Conservation (phyloP, 2,797 vertebrate species). For the Meriones psammophilus region DNA sequence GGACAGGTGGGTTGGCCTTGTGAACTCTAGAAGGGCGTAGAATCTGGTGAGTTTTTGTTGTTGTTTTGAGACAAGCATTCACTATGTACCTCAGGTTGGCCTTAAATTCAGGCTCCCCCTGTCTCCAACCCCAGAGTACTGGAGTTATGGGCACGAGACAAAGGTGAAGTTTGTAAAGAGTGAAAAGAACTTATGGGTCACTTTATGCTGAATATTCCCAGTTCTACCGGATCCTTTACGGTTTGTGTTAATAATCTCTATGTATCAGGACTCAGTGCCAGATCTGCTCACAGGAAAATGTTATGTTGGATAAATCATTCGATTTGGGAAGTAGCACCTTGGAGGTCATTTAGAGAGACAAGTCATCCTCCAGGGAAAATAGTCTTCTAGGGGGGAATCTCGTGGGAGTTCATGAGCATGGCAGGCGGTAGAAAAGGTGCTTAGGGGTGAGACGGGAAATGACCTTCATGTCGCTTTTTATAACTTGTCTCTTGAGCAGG, state of each 20-base stretch:
- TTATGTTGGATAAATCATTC: neutral
- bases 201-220: no score
- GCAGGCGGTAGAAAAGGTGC: neutral
- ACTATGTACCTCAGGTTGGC: neutral
- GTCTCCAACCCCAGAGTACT: neutral
- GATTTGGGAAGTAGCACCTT: constrained; percentile 2
- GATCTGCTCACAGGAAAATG: neutral
- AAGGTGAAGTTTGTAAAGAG: no score
- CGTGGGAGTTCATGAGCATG: neutral
- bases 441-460: neutral
- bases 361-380: neutral
- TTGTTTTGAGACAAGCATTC: neutral
- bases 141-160: neutral
- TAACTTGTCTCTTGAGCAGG: neutral
- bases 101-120: neutral
- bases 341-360: neutral
- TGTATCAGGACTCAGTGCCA: neutral
- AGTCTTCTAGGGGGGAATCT: neutral
- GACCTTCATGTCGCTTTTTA: neutral
- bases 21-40: neutral
- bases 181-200: no score
- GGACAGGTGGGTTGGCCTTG: neutral
- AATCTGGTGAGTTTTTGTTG: neutral
- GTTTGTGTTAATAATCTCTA: neutral
- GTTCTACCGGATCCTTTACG: neutral